Conservation (phyloP, 2,888 invertebrate genomes). For the Danaus chrysippus region DNA sequence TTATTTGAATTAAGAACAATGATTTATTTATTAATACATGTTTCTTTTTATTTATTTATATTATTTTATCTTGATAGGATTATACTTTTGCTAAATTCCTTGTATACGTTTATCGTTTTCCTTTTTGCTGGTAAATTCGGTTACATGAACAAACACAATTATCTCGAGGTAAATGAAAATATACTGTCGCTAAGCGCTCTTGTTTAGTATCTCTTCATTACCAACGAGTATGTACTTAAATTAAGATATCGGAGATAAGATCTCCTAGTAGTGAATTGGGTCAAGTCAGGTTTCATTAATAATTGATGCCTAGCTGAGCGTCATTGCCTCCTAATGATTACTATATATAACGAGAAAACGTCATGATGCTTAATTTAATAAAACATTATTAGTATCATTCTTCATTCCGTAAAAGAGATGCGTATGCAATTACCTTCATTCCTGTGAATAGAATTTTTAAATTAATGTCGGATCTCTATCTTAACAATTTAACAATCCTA, state of each 20-base stretch:
- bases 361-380: neutral
- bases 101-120: conserved; percentile 18
- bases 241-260: conserved; percentile 48
- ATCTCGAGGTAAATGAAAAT: conserved; percentile 35
- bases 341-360: conserved; percentile 1
- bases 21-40: too few relatives aligned
- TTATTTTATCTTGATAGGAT: conserved; percentile 16
- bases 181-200: conserved; percentile 36
- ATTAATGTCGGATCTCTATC: conserved; percentile 14
- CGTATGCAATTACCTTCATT: too few relatives aligned
- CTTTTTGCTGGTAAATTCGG: conserved; percentile 29
- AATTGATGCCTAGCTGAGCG: conserved; percentile 20
- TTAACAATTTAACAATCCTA: conserved; percentile 38
- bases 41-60: conserved; percentile 10
- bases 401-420: too few relatives aligned
- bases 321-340: conserved; percentile 14
- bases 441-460: too few relatives aligned
- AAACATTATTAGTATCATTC: too few relatives aligned
- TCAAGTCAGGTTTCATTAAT: conserved; percentile 27
- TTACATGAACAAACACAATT: conserved; percentile 36
- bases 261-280: conserved; percentile 27
- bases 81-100: conserved; percentile 19
- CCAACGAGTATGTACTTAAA: conserved; percentile 67
- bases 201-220: conserved; percentile 67
- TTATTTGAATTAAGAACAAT: too few relatives aligned